Conservation (phyloP, 2,113 vertebrate genomes). For the Cryptotis parvus region DNA sequence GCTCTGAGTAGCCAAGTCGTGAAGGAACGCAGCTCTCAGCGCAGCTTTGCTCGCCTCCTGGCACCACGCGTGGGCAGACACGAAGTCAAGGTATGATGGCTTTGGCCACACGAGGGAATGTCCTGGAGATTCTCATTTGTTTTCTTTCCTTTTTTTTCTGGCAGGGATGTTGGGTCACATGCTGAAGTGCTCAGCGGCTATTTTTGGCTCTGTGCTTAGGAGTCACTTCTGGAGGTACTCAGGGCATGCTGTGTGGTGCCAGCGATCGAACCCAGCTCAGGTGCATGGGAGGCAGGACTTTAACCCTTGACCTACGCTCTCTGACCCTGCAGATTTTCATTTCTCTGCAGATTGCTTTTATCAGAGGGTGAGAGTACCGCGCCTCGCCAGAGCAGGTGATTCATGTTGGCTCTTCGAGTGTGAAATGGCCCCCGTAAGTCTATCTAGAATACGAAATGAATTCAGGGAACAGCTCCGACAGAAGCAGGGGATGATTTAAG, state of each 20-base stretch:
- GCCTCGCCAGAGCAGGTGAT: not conserved
- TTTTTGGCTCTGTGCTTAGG: too few species aligned
- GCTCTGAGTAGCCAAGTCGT: not conserved
- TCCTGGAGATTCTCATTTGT: not conserved
- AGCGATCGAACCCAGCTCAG: too few species aligned
- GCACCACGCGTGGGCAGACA: not conserved
- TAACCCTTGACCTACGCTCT: too few species aligned
- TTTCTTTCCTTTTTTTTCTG: too few species aligned
- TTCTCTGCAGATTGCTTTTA: not conserved
- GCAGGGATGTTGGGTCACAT: too few species aligned
- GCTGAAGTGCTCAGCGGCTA: too few species aligned
- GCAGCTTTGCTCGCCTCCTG: not conserved
- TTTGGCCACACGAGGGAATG: not conserved
- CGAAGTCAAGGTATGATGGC: not conserved
- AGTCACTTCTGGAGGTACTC: too few species aligned
- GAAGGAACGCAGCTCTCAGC: not conserved
- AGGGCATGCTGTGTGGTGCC: too few species aligned
- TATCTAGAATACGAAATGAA: conserved; percentile 39
- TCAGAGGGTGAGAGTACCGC: not conserved
- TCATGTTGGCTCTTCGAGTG: conserved; percentile 20
- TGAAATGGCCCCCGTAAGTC: not conserved
- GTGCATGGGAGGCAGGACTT: too few species aligned
- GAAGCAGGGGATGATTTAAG: conserved; percentile 32
- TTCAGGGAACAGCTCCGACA: conserved; percentile 32
- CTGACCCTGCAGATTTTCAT: not conserved